Percentiles rank a stretch among this genome's conserved stretches.
Evolutionary conservation across 1,140 invertebrate genomes (phyloP).

Genomic region (Zaprionus camerounensis): DNA sequence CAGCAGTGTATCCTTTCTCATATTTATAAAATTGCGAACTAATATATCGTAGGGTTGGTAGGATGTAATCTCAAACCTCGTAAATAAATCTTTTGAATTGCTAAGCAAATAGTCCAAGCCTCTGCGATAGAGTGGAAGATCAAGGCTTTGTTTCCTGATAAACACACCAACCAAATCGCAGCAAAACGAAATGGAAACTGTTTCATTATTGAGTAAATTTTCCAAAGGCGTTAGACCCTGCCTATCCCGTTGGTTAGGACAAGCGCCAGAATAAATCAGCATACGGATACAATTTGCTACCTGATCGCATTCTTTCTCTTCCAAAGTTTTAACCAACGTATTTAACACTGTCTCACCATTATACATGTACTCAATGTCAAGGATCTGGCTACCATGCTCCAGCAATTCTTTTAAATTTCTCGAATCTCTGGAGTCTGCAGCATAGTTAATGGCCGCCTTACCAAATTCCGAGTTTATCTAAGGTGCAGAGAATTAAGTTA

Average conservation of each 20-base stretch:
- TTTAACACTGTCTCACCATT: conserved; percentile 1
- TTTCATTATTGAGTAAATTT: neutral
- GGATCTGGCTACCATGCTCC: neutral
- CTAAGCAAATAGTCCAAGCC: neutral
- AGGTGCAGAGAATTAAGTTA: too few species aligned
- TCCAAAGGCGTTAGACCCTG: neutral
- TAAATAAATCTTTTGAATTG: neutral
- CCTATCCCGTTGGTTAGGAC: neutral
- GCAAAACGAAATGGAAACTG: neutral
- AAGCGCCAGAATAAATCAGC: neutral
- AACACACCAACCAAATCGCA: neutral
- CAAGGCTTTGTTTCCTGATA: neutral
- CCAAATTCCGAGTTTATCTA: neutral
- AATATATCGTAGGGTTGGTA: neutral
- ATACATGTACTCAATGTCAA: neutral
- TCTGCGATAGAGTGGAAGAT: neutral
- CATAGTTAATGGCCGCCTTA: conserved; percentile 9
- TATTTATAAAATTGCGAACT: neutral
- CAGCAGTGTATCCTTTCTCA: neutral
- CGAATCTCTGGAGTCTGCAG: neutral
- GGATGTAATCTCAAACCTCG: too few species aligned
- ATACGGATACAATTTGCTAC: neutral
- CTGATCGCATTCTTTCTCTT: accelerated
- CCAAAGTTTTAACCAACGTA: neutral
- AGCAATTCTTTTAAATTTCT: neutral